phyloP scores from a whole-genome alignment of 2,888 invertebrate species.

The Eupeodes latifasciatus region DNA sequence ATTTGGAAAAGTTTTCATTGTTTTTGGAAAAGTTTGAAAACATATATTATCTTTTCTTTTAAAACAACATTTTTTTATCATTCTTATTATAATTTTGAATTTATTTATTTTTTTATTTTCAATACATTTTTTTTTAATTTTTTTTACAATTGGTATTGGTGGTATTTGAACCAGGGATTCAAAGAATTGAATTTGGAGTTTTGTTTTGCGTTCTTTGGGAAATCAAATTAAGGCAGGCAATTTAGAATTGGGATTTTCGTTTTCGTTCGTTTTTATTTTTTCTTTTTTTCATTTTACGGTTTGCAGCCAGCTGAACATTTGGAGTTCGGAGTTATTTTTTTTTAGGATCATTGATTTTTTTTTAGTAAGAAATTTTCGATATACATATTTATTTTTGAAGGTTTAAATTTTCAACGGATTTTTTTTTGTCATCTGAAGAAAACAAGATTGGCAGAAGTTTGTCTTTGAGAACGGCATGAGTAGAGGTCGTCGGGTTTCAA shows the following conservation, averaged over 20 bases:
- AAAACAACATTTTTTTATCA: not conserved
- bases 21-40: conserved; percentile 1
- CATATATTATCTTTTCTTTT: not conserved
- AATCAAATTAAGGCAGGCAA: not conserved
- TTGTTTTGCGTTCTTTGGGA: not conserved
- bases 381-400: not conserved
- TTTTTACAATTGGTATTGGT: not conserved
- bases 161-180: not conserved
- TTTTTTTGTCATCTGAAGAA: not conserved
- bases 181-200: not conserved
- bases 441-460: not conserved
- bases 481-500: not conserved
- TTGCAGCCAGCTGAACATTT: not conserved
- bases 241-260: not conserved
- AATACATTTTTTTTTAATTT: not conserved
- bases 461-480: not conserved
- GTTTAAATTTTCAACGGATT: not conserved
- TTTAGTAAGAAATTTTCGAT: not conserved
- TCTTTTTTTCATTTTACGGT: not conserved
- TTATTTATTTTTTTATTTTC: not conserved
- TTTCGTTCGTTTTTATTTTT: not conserved
- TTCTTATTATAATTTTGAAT: not conserved
- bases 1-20: not conserved
- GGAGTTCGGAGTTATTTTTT: not conserved
- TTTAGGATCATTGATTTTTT: not conserved